phyloP scores from a whole-genome alignment of 2,113 vertebrate genomes.

The Barbus barbus region DNA sequence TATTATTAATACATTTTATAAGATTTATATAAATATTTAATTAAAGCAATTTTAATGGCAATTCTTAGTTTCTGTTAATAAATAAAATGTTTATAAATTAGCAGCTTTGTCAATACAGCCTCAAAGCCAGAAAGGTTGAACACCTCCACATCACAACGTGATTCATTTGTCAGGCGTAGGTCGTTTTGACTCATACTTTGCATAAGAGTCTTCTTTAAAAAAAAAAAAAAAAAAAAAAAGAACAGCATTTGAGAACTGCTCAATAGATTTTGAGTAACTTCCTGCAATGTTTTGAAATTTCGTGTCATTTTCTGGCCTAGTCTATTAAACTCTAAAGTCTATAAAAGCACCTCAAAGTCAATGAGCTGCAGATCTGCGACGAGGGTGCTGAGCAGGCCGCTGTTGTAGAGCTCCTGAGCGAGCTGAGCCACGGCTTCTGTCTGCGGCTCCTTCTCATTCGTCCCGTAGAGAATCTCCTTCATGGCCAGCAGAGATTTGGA shows the following conservation, averaged over 20 bases:
- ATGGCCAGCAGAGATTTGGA: slow-evolving; percentile 94
- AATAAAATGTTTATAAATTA: too few relatives aligned
- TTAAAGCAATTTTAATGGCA: background rate
- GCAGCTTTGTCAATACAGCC: background rate
- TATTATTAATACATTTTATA: too few relatives aligned
- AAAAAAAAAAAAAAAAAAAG: too few relatives aligned
- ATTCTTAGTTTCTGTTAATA: background rate
- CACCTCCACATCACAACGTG: background rate
- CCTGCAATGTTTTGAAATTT: too few relatives aligned
- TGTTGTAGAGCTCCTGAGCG: slow-evolving; percentile 85
- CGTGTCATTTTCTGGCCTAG: too few relatives aligned
- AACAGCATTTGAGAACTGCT: too few relatives aligned
- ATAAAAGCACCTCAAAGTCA: slow-evolving; percentile 87
- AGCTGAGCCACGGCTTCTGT: slow-evolving; percentile 85
- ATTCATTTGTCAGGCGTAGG: background rate
- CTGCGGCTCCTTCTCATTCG: slow-evolving; percentile 92
- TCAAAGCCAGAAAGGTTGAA: background rate
- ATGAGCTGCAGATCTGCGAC: slow-evolving; percentile 92
- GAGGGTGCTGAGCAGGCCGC: slow-evolving; percentile 86
- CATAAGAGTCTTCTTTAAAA: background rate
- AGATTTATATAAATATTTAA: too few relatives aligned
- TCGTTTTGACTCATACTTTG: background rate
- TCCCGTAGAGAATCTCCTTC: slow-evolving; percentile 96
- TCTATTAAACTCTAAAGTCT: too few relatives aligned
- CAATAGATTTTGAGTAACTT: too few relatives aligned